Evolutionary conservation across 2,113 vertebrate genomes (phyloP).

Genomic region (Calyptomena viridis): DNA sequence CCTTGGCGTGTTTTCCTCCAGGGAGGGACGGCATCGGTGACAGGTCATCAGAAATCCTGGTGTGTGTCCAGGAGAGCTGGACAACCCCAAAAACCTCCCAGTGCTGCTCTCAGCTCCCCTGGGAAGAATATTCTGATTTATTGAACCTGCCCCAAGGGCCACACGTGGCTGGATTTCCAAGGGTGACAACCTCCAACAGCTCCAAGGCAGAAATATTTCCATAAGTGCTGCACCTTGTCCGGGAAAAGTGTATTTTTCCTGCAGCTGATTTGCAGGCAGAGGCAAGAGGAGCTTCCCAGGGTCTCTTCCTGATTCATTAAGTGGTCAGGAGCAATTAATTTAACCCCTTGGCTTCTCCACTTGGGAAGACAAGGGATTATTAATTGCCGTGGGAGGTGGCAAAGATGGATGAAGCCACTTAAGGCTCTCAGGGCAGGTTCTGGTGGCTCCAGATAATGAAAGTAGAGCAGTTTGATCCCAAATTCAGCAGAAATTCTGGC

Average conservation of each 20-base stretch:
- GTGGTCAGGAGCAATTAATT: slow-evolving; percentile 32
- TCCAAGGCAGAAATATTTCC: background rate
- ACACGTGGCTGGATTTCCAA: background rate
- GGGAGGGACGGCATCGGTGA: background rate
- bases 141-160: background rate
- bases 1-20: background rate
- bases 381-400: background rate
- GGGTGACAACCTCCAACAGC: rapidly evolving
- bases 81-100: background rate
- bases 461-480: background rate
- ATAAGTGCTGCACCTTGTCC: rapidly evolving
- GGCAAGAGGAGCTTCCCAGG: background rate
- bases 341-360: background rate
- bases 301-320: slow-evolving; percentile 8
- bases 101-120: background rate
- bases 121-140: background rate
- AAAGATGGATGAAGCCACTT: background rate
- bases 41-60: background rate
- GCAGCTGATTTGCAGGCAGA: background rate
- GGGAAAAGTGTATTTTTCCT: background rate
- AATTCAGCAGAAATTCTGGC: background rate
- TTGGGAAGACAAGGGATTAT: background rate
- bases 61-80: background rate
- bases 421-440: background rate
- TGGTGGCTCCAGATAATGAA: background rate